Percentiles rank a stretch among this genome's conserved stretches.
phyloP scores from a whole-genome alignment of 2,888 invertebrate species.

The Teleiodes luculella region DNA sequence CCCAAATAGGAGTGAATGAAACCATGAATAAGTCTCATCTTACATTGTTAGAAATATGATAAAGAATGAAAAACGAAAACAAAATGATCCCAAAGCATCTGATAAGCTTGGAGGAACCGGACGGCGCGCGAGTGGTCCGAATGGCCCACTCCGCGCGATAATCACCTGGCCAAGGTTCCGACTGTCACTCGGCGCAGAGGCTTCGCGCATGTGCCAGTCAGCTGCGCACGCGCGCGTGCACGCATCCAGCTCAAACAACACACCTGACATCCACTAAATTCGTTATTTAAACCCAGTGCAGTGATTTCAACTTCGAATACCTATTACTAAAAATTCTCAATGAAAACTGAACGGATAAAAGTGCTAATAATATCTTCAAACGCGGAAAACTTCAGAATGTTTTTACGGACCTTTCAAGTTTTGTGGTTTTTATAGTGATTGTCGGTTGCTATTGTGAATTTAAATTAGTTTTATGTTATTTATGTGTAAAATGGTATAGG shows the following conservation, averaged over 20 bases:
- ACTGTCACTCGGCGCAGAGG: slow-evolving; percentile 51
- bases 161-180: slow-evolving; percentile 57
- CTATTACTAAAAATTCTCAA: slow-evolving; percentile 11
- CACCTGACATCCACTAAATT: slow-evolving; percentile 7
- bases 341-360: background rate
- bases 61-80: too few relatives aligned
- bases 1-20: too few relatives aligned
- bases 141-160: slow-evolving; percentile 26
- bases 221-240: slow-evolving; percentile 38
- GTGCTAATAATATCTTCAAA: background rate
- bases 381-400: background rate
- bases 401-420: background rate
- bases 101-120: slow-evolving; percentile 10
- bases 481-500: background rate
- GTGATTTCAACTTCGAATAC: slow-evolving; percentile 4
- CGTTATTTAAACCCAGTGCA: slow-evolving; percentile 8
- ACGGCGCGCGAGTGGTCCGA: background rate
- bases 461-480: background rate
- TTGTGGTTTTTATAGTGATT: background rate
- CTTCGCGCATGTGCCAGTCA: slow-evolving; percentile 41
- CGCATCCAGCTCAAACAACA: background rate
- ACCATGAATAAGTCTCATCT: too few relatives aligned
- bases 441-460: background rate
- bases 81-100: background rate
- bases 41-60: too few relatives aligned